Evolutionary conservation across 92 coral and sea anemone genomes (phyloP).

Genomic region (Porites cylindrica): DNA sequence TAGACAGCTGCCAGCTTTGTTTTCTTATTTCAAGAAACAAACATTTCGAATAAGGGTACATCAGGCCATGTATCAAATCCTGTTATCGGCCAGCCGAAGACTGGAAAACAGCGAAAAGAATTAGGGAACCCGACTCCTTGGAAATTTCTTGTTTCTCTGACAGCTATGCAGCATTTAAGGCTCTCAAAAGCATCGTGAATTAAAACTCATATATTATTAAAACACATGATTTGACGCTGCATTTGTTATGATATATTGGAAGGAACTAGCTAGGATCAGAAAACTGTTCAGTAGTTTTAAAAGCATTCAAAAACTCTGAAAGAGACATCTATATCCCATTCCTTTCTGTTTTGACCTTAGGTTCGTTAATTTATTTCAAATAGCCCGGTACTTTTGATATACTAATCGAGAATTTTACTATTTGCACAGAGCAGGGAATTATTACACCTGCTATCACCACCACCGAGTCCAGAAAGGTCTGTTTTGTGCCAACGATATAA

Average conservation of each 20-base stretch:
- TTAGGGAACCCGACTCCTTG: neutral
- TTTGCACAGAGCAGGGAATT: neutral
- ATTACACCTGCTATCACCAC: constrained; percentile 24
- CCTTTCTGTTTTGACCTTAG: too few relatives aligned
- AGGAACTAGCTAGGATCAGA: neutral
- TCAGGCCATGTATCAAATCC: neutral
- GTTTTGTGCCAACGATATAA: neutral
- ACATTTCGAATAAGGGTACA: neutral
- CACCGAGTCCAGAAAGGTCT: neutral
- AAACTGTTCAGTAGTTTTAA: neutral
- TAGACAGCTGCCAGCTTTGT: neutral
- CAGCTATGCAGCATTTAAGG: neutral
- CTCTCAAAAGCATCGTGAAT: neutral
- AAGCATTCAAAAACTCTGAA: neutral
- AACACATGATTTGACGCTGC: neutral
- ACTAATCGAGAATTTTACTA: too few relatives aligned
- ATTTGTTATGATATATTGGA: neutral
- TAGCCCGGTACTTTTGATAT: too few relatives aligned
- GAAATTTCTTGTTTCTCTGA: neutral
- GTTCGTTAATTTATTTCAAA: too few relatives aligned
- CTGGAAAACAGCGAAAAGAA: neutral
- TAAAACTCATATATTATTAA: constrained; percentile 30
- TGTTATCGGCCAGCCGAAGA: neutral
- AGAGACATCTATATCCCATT: neutral
- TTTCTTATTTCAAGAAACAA: neutral